Conservation (phyloP, 2,797 vertebrate species). For the Threskiornis aethiopicus region DNA sequence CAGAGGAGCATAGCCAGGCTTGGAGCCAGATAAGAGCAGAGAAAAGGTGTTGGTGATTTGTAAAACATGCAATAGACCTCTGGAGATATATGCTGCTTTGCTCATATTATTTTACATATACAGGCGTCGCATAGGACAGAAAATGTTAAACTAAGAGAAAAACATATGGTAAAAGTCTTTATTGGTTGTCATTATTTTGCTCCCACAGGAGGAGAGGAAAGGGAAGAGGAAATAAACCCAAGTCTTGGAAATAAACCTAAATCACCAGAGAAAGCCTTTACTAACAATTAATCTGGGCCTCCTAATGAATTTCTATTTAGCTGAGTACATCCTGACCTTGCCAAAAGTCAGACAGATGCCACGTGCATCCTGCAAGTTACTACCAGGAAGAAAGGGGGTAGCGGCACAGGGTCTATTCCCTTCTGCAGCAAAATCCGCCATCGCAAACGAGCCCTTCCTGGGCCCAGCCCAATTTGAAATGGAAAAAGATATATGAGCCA, state of each 20-base stretch:
- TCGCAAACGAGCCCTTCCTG: rapidly evolving
- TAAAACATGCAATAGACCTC: not conserved
- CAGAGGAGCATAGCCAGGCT: not conserved
- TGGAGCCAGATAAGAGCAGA: not conserved
- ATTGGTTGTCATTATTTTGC: not conserved
- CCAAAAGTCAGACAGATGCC: not conserved
- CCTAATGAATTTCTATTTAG: not conserved
- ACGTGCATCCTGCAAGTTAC: not conserved
- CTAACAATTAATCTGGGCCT: not conserved
- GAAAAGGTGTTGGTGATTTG: not conserved
- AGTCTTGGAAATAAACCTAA: not conserved
- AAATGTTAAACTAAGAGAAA: not conserved
- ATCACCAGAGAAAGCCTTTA: not conserved
- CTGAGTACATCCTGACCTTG: not conserved
- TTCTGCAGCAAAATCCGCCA: not conserved
- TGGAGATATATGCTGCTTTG: not conserved
- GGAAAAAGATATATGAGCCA: not conserved
- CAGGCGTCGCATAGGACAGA: not conserved
- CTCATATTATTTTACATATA: not conserved
- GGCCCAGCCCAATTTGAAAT: not conserved
- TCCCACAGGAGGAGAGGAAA: not conserved
- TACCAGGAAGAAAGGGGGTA: not conserved
- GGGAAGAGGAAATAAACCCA: not conserved
- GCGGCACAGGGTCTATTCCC: not conserved
- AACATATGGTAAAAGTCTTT: not conserved